Evolutionary conservation across 2,888 invertebrate genomes (phyloP).

Genomic region (Troilus luridus): DNA sequence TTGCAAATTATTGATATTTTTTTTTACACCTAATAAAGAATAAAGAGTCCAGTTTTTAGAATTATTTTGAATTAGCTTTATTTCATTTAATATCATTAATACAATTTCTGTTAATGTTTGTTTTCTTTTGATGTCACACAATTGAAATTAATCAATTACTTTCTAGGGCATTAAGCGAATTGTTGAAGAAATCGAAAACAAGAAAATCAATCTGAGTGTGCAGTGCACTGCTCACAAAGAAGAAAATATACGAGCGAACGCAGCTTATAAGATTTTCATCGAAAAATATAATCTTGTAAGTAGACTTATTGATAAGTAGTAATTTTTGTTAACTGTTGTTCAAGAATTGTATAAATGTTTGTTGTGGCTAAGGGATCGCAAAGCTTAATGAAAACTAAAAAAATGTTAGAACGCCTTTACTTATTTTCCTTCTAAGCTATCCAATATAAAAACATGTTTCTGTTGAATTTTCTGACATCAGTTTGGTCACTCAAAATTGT

Average conservation of each 20-base stretch:
- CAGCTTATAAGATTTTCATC: conserved; percentile 78
- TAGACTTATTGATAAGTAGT: conserved; percentile 50
- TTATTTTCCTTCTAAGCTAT: not conserved
- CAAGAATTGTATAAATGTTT: not conserved
- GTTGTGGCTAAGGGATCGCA: not conserved
- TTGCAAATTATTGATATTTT: not conserved
- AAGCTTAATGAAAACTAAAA: not conserved
- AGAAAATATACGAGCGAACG: conserved; percentile 79
- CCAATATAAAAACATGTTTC: not conserved
- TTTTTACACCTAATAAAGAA: no score
- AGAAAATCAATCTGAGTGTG: conserved; percentile 77
- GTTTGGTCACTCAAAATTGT: not conserved
- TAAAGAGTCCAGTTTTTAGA: no score
- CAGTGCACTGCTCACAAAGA: conserved; percentile 79
- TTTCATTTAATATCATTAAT: not conserved
- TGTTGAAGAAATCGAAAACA: conserved; percentile 82
- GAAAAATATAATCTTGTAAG: conserved; percentile 77
- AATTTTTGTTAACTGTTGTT: not conserved
- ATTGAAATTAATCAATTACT: not conserved
- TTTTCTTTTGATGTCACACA: not conserved
- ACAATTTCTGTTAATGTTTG: not conserved
- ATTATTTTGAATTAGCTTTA: no score
- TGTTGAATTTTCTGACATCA: not conserved
- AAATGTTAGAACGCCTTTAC: no score
- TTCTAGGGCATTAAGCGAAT: conserved; percentile 75